Evolutionary conservation across 2,888 invertebrate species (phyloP), one percentile per base, ranked within the genome.

Genomic region (Acholoe squamosa): DNA sequence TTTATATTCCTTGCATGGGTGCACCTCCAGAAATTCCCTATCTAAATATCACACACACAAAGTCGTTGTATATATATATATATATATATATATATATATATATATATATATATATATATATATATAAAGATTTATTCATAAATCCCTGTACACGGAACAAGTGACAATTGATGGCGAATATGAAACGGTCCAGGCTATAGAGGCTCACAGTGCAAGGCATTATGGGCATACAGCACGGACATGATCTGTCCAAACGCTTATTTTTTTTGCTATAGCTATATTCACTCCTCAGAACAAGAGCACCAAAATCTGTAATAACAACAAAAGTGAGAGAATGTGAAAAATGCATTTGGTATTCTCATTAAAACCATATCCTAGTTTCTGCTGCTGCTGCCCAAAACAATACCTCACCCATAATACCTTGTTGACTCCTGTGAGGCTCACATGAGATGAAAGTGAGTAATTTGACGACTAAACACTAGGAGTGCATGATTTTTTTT

Each of bases 91-190:
- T n/a, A n/a, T n/a, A n/a, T n/a, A n/a, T n/a, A n/a, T n/a, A n/a
- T 71, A n/a, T 71, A 19, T 71, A 71, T n/a, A n/a, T 71, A n/a
- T 12, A 10, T 71, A 71, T 76, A 34, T 86, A 86, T 86, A 86
- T 52, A 54, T 86, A 86, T 86, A 86, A 86, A 86, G 86, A 86
- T 86, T 86, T 86, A 86, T 86, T 54, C 54, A 86, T 86, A 56
- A 86, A 86, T 86, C 54, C 54, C 86, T 86, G 86, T 86, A 86
- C 54, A 86, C 0, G 56, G 56, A 86, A 28, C 86, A 86, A 31
- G 52, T 86, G 86, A 86, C 54, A n/a, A 31, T 28, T 86, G 86
- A 86, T 86, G 86, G 86, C 86, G 33, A 86, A 54, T 80, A 43
- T 86, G 86, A 86, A 86, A 86, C 86, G 54, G 56, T 86, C 56